Evolutionary conservation across 2,113 vertebrate species (phyloP), one percentile per base, ranked within the genome.

Genomic region (Leptodactylus fuscus): DNA sequence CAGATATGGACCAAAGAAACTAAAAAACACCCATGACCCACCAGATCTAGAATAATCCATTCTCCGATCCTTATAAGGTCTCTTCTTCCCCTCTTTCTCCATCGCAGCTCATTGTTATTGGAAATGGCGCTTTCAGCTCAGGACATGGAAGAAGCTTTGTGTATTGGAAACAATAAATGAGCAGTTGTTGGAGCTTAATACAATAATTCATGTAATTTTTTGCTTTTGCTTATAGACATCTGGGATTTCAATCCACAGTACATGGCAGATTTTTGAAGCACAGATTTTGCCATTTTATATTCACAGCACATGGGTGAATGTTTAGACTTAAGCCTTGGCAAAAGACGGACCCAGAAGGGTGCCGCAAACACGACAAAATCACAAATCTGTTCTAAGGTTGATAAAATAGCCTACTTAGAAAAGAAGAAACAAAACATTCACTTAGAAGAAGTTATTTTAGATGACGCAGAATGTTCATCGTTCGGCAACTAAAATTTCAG

Each of bases 271-370:
- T 36, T 32, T 10, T 20, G 18, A 36, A 69, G 32, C 32, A 38
- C 34, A 69, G 32, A 69, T 69, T 69, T 69, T 69, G 18, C 34
- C 32, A 69, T 36, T 69, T 69, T 69, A 4, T 22, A 69, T 69
- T 69, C 65, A 69, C 7, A 69, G 18, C 65, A 36, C 34, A 38
- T 69, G 65, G 32, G 65, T 10, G 34, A 69, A 38, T 69, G 65
- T 38, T 20, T 38, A 36, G 34, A 38, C 65, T 22, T 69, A 38
- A 38, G 36, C 34, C 9, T 69, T 69, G 32, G 65, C 34, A 69
- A 69, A 38, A 51, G 22, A 69, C 22, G 34, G 32, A 38, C 62
- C 29, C 62, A 67, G 13, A 67, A 67, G 29, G 62, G 62, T 67
- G 29, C 29, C 62, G 20, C 20, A 12, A n/a, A 67, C 18, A 67